Conservation (phyloP, 2,888 invertebrate genomes). For the Tetanocera ferruginea region DNA sequence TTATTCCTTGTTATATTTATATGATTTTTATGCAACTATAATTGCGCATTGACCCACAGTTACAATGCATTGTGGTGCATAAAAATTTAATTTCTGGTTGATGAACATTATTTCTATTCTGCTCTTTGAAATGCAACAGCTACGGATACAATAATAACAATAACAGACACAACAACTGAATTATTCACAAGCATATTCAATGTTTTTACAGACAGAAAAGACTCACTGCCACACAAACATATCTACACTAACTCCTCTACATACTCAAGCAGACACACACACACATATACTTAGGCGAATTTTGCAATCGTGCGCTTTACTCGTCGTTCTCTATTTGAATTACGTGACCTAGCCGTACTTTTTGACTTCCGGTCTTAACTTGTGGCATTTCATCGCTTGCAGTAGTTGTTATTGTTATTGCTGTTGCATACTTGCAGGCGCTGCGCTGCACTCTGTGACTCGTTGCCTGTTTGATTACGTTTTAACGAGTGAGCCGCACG, state of each 20-base stretch:
- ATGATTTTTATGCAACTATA: too few relatives aligned
- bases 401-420: constrained; percentile 6
- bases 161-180: constrained; percentile 15
- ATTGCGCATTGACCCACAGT: too few relatives aligned
- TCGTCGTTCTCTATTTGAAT: constrained; percentile 47
- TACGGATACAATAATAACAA: constrained; percentile 2
- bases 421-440: constrained; percentile 23
- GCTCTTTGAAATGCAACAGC: neutral
- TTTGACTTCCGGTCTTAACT: constrained; percentile 47
- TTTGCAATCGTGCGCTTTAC: constrained; percentile 24
- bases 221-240: neutral
- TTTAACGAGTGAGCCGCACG: constrained; percentile 17
- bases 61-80: too few relatives aligned
- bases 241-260: neutral
- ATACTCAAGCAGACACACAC: neutral
- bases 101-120: too few relatives aligned
- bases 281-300: neutral
- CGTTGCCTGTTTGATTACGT: constrained; percentile 18
- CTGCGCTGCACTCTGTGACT: neutral
- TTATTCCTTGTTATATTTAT: too few relatives aligned
- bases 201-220: neutral
- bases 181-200: constrained; percentile 7
- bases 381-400: constrained; percentile 35
- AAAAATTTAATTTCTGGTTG: too few relatives aligned
- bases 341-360: constrained; percentile 47